Conservation (phyloP, 2,888 invertebrate species). For the Hypena proboscidalis region DNA sequence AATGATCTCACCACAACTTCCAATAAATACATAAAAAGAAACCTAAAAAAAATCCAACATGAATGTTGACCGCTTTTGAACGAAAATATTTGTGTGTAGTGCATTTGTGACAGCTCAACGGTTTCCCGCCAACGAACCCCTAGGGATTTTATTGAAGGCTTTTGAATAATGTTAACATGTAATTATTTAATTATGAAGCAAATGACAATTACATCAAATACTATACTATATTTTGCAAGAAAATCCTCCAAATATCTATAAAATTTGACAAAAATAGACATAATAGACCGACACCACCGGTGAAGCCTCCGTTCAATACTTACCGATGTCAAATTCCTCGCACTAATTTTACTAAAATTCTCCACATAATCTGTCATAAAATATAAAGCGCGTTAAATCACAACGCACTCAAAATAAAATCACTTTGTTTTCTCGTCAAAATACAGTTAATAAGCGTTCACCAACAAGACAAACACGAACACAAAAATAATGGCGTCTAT, state of each 20-base stretch:
- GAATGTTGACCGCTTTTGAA: conserved; percentile 7
- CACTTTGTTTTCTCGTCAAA: background rate
- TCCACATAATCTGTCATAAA: conserved; percentile 29
- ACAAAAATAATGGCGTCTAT: conserved; percentile 39
- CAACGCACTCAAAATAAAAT: conserved; percentile 3
- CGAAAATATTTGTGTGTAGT: conserved; percentile 11
- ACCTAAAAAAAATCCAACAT: too few species aligned
- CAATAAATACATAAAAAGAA: too few species aligned
- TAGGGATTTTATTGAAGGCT: background rate
- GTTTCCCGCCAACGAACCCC: conserved; percentile 35
- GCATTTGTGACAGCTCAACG: conserved; percentile 10
- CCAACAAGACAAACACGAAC: conserved; percentile 21
- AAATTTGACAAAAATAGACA: background rate
- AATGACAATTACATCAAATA: too few species aligned
- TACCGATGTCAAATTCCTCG: conserved; percentile 49
- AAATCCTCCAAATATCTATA: background rate
- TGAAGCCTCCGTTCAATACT: conserved; percentile 22
- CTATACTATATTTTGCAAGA: too few species aligned
- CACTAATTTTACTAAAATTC: conserved; percentile 6
- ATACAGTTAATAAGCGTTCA: background rate
- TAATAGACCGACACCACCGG: conserved; percentile 8
- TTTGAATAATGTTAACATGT: too few species aligned
- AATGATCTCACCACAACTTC: too few species aligned
- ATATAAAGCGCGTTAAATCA: background rate
- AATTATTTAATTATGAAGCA: too few species aligned